Conservation (phyloP, 1,140 invertebrate genomes). For the Thaumatotibia leucotreta region DNA sequence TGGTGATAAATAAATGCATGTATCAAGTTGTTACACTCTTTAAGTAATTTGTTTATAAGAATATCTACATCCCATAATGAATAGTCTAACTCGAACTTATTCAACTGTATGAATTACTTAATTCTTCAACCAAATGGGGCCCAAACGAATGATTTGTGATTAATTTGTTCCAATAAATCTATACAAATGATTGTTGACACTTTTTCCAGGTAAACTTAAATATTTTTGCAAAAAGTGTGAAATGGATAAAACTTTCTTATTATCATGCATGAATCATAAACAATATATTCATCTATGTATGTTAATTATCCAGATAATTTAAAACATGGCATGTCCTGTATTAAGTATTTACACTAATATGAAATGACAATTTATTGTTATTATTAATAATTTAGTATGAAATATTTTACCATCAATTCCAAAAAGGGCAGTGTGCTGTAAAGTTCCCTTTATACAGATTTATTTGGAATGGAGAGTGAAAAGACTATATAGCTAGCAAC, state of each 20-base stretch:
- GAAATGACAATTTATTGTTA: background rate
- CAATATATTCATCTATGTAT: background rate
- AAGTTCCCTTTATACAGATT: background rate
- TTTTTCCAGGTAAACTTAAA: too few species aligned
- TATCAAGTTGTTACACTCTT: background rate
- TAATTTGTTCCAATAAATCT: background rate
- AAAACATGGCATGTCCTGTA: background rate
- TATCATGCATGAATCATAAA: too few species aligned
- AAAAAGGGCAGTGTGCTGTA: background rate
- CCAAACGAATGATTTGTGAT: background rate
- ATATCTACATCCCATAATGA: background rate
- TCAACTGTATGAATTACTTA: background rate
- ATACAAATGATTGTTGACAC: background rate
- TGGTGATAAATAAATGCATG: background rate
- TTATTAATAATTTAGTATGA: too few species aligned
- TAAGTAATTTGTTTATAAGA: background rate
- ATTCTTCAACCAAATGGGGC: background rate
- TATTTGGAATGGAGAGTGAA: background rate
- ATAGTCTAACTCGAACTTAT: background rate
- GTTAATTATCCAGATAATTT: background rate
- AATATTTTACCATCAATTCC: background rate
- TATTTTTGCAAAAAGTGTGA: too few species aligned
- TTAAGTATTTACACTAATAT: background rate
- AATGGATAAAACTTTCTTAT: too few species aligned
- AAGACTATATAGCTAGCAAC: background rate